Evolutionary conservation across 30 jellyfish, hydroid and myxozoan species (phyloP), one percentile per base, ranked within the genome.

Genomic region (Mastigias papua): DNA sequence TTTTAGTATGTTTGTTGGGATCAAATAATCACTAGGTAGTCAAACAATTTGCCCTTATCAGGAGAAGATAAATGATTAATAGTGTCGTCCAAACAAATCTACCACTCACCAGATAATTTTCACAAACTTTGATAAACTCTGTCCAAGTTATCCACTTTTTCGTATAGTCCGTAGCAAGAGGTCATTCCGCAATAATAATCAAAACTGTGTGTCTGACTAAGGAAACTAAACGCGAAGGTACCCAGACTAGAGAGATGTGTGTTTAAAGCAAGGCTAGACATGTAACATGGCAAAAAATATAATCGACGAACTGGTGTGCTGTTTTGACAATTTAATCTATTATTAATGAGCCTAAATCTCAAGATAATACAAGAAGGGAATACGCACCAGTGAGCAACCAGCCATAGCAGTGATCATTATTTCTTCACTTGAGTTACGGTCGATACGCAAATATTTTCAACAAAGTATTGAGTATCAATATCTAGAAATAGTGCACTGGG

Each of bases 321-420:
- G 65, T 80, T 80, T 78, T 80, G 81, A 62, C 69, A 80, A 65
- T 62, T 62, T 61, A 64, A 80, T 80, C 69, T 80, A 80, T 80
- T 60, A 80, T 80, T 80, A 26, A 80, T 80, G 4, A 63, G 81
- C 71, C 34, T 63, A 64, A 64, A 80, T 80, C 35, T 64, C 37
- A 65, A 63, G 90, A 80, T 81, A 80, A 80, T 80, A 80, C 81
- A 60, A 60, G 67, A 61, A 31, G 73, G 69, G 90, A 80, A 63
- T 66, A 62, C 90, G 80, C 81, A 27, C 81, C 90, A 80, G 72
- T 80, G 90, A 80, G 72, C 90, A 80, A 65, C 81, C 80, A 62
- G 81, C 37, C 81, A 34, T 75, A 20, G 54, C 73, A 21, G 10
- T 34, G 76, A 34, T 75, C 73, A 62, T 62, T 30, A 75, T 25